These are phyloP conservation scores for Dissostichus mawsoni DNA, from an alignment of 2,113 vertebrate species.

Conservation along the genomic window DNA sequence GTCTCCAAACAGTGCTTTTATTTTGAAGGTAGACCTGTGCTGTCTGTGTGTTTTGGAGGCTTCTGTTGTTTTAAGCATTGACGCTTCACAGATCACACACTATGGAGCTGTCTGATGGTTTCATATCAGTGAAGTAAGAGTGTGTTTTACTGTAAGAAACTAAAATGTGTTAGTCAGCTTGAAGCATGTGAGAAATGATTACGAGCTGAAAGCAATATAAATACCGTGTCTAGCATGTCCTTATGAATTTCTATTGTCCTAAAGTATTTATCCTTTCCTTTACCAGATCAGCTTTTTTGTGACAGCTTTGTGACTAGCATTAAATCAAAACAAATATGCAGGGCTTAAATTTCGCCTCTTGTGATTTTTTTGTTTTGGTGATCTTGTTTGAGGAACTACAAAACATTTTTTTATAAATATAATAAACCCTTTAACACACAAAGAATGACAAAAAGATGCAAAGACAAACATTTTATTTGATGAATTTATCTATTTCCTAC, in stretches of 20 bases:
- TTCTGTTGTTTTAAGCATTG: constrained; percentile 59
- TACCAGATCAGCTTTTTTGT: background rate
- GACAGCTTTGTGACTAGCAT: background rate
- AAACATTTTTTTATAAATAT: background rate
- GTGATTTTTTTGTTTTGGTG: background rate
- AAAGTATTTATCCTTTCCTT: background rate
- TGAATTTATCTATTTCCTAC: constrained; percentile 72
- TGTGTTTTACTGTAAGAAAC: constrained; percentile 23
- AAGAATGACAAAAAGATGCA: background rate
- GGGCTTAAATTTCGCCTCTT: background rate
- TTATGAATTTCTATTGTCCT: background rate
- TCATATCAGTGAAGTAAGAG: constrained; percentile 19
- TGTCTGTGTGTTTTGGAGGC: constrained; percentile 35
- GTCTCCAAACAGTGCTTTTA: constrained; percentile 45
- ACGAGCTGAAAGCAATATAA: background rate
- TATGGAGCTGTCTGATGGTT: constrained; percentile 43
- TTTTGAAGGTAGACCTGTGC: constrained; percentile 41
- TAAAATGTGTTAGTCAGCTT: constrained; percentile 33
- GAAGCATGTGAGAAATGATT: constrained; percentile 9
- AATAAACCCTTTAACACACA: background rate
- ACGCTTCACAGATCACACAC: constrained; percentile 55
- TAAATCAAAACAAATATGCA: background rate
- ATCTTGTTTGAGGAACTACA: background rate
- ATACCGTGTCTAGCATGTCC: background rate
- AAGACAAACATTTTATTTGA: constrained; percentile 27